Conservation (phyloP, 2,113 vertebrate genomes). For the Silurus glanis region DNA sequence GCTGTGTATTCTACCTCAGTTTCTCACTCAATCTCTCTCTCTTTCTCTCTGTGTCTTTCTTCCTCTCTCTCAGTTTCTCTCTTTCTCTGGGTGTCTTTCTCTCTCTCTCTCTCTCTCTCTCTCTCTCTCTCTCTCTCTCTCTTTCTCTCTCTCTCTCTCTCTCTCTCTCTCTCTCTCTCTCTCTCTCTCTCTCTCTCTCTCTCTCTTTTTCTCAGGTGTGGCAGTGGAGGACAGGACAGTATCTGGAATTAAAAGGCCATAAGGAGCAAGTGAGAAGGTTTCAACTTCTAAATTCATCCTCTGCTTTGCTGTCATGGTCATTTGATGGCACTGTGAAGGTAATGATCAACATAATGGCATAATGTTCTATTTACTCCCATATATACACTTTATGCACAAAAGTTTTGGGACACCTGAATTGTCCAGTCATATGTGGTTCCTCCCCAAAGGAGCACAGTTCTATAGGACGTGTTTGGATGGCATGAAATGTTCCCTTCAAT, state of each 20-base stretch:
- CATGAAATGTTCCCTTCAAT: too few relatives aligned
- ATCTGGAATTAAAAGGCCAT: slow-evolving; percentile 79
- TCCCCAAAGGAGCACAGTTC: too few relatives aligned
- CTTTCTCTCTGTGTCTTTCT: background rate
- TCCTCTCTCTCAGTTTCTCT: background rate
- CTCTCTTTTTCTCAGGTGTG: slow-evolving; percentile 77
- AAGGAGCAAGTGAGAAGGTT: slow-evolving; percentile 87
- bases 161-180: background rate
- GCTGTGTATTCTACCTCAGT: too few relatives aligned
- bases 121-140: background rate
- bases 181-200: background rate
- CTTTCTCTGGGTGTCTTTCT: background rate
- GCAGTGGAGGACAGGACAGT: slow-evolving; percentile 80
- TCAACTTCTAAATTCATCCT: slow-evolving; percentile 67
- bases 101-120: background rate
- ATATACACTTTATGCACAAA: too few relatives aligned
- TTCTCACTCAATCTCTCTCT: too few relatives aligned
- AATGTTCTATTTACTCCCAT: background rate
- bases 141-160: background rate
- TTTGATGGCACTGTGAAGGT: slow-evolving; percentile 93
- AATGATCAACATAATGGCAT: slow-evolving; percentile 33
- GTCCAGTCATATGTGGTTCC: too few relatives aligned
- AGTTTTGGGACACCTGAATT: too few relatives aligned
- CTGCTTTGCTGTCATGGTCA: slow-evolving; percentile 90
- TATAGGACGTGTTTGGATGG: too few relatives aligned